Base-by-base conservation (phyloP, 2,888 invertebrate genomes). In the Drosophila leonis region DNA sequence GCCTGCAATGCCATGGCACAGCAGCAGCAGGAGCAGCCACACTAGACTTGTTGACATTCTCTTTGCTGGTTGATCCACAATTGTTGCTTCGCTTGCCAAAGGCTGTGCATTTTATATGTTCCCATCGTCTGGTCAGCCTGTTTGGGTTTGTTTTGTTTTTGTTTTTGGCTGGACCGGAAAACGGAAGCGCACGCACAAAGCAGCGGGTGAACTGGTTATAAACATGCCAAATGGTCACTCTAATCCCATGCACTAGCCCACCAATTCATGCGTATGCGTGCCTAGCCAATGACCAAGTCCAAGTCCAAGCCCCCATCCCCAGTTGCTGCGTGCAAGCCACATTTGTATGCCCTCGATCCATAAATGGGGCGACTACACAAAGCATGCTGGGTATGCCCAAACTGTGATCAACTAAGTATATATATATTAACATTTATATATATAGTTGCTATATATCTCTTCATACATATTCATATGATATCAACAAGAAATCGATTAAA, bases 141-240 rank as follows among this genome's bases (percentile, higher is more conserved):
- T 76, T 69, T 73, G 67, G 48, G 8, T 44, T 44, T 24, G 24
- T 1, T 27, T 10, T 8, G 1, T 2, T 18, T 15, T 39, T 7
- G 1, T 55, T 73, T 62, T 24, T 48, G 13, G 42, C 52, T 12
- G 48, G n/a, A 10, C 79, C 78, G 79, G 80, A 80, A 79, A 80
- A 73, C 80, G 79, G 79, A 79, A 79, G 79, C 46, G 54, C 55
- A 61, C 66, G 64, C 74, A 59, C 35, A 31, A 18, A 29, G 49
- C 54, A 31, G 71, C 75, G 71, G 78, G 74, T 75, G 78, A 78
- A 78, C 78, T 72, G 78, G 78, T 78, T 67, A 35, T 33, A 12
- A 51, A 20, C 37, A 63, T 29, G 63, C 46, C 70, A 59, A 64
- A 72, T 67, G 78, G 72, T 79, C 80, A 79, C 78, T 78, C 78